These are phyloP conservation scores for Notoglanidium macrostoma DNA, from an alignment of 2,797 vertebrate genomes.

Conservation along the genomic window DNA sequence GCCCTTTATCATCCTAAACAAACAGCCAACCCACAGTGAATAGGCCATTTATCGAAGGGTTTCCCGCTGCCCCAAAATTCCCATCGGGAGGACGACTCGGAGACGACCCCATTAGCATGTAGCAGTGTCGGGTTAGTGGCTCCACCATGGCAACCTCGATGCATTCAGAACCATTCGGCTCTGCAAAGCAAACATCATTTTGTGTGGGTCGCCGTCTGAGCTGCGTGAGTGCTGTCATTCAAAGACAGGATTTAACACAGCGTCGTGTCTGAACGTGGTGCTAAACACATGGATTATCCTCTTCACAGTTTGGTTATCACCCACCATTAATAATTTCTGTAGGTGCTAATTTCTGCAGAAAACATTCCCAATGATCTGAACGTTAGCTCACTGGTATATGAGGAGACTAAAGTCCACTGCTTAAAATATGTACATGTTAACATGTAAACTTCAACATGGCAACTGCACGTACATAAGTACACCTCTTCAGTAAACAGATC, in stretches of 20 bases:
- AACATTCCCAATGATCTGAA: not conserved
- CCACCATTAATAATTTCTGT: not conserved
- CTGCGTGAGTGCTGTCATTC: slow-evolving; percentile 55
- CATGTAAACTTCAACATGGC: not conserved
- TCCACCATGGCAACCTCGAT: slow-evolving; percentile 52
- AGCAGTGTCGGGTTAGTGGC: slow-evolving; percentile 46
- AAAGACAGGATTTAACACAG: slow-evolving; percentile 40
- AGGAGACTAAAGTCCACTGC: not conserved
- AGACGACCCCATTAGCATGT: slow-evolving; percentile 59
- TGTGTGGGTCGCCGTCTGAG: slow-evolving; percentile 51
- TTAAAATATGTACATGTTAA: not conserved
- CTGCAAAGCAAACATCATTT: slow-evolving; percentile 62
- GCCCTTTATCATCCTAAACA: slow-evolving; percentile 43
- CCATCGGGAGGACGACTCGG: slow-evolving; percentile 41
- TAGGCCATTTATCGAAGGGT: slow-evolving; percentile 58
- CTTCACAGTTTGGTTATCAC: slow-evolving; percentile 1
- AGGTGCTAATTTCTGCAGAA: not conserved
- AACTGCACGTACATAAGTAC: not conserved
- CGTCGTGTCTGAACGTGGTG: not conserved
- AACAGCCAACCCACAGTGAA: slow-evolving; percentile 49
- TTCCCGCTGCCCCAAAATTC: slow-evolving; percentile 48
- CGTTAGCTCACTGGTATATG: not conserved
- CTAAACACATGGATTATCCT: slow-evolving; percentile 29
- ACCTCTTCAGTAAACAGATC: not conserved
- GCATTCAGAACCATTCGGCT: slow-evolving; percentile 59